phyloP scores from a whole-genome alignment of 2,888 invertebrate genomes.

The Apantesis nais region DNA sequence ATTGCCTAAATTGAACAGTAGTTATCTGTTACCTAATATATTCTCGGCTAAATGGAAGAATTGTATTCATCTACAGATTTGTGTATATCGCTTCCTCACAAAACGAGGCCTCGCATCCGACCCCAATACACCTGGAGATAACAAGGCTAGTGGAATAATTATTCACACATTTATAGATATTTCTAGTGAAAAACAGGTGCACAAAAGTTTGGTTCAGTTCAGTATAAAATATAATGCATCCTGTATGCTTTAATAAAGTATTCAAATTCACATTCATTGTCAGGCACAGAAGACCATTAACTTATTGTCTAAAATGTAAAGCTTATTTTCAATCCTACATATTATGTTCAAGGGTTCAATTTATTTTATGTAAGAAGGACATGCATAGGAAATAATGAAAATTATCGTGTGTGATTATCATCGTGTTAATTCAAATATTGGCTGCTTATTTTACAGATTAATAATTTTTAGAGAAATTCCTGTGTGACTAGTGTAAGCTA shows the following conservation, averaged over 20 bases:
- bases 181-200: not conserved
- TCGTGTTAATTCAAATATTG: too few species aligned
- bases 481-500: not conserved
- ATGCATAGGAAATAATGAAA: too few species aligned
- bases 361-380: too few species aligned
- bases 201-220: not conserved
- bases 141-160: constrained; percentile 3
- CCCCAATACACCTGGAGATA: constrained; percentile 4
- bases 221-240: too few species aligned
- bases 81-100: not conserved
- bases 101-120: constrained; percentile 7
- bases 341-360: not conserved
- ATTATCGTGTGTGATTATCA: not conserved
- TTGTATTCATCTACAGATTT: not conserved
- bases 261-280: not conserved
- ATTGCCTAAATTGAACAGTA: not conserved
- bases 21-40: not conserved
- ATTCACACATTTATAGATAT: not conserved
- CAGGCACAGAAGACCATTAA: not conserved
- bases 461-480: not conserved
- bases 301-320: not conserved
- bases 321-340: not conserved
- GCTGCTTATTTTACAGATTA: too few species aligned
- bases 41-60: not conserved
- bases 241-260: not conserved